Evolutionary conservation across 2,888 invertebrate genomes (phyloP), one percentile per base, ranked within the genome.

Genomic region (Drosophila nigricruria): DNA sequence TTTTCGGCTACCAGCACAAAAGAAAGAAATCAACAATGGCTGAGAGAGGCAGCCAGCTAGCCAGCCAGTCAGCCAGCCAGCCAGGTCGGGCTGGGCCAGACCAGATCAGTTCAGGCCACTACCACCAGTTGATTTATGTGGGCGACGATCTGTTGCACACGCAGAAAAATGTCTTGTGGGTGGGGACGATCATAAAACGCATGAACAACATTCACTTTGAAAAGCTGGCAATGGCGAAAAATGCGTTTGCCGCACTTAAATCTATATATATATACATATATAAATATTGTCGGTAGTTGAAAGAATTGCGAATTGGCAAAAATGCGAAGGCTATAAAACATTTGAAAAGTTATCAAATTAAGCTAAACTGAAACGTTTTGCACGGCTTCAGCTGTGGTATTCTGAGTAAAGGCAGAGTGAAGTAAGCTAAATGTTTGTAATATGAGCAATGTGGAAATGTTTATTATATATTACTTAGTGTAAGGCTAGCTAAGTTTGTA

Each of bases 181-280:
- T 77, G 74, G 74, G 47, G 74, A 59, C 62, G 65, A 78, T 69
- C 65, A 73, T 74, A 73, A 69, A 73, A 77, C 69, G 69, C 58
- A 73, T 63, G 74, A 79, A 69, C 82, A 85, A 88, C 88, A 82
- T 88, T 88, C 88, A 85, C 88, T 88, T 82, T 71, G 57, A 49
- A 43, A 60, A 47, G 52, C 52, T 54, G 43, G 61, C 69, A 68
- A 81, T 81, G 69, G 73, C 73, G 69, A 72, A 65, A 82, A 88
- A 88, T 88, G 76, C 73, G 72, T 73, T 81, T 45, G 57, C 9
- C 43, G 43, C 62, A 54, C 65, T 66, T 50, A 77, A 75, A 63
- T 52, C 9, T 34, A 34, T 32, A 50, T 34, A 20, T 1, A 32
- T 8, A 20, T 8, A 47, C 1, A 16, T 18, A 12, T 49, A 36